Evolutionary conservation across 2,113 vertebrate species (phyloP).

Genomic region (Brachypteracias leptosomus): DNA sequence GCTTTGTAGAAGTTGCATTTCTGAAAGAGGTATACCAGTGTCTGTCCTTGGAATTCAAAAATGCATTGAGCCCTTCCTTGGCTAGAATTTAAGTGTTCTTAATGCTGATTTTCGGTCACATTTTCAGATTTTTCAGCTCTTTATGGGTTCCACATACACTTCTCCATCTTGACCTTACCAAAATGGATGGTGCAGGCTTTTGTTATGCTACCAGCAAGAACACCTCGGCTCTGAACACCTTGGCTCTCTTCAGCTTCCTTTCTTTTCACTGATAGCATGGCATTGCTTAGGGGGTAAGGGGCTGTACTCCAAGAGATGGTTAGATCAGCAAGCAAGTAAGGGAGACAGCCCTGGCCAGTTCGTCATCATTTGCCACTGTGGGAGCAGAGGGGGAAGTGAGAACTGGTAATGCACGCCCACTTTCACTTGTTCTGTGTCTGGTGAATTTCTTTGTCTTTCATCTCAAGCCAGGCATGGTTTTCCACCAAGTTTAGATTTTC

Average conservation of each 20-base stretch:
- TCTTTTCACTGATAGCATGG: neutral
- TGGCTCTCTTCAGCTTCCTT: neutral
- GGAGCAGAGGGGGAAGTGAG: neutral
- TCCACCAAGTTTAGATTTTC: neutral
- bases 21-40: neutral
- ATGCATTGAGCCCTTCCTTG: neutral
- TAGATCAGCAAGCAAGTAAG: neutral
- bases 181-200: neutral
- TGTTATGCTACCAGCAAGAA: neutral
- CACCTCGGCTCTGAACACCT: neutral
- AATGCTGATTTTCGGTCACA: neutral
- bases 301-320: neutral
- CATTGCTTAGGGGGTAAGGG: neutral
- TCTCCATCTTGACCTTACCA: neutral
- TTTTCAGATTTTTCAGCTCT: neutral
- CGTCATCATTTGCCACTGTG: neutral
- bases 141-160: neutral
- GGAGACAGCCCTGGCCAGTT: neutral
- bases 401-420: neutral
- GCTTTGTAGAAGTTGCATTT: neutral
- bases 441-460: neutral
- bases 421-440: neutral
- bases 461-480: neutral
- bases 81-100: neutral
- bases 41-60: neutral